A percentile compares a stretch with the other conserved stretches of the same genome.
Evolutionary conservation across 1,140 invertebrate species (phyloP).

Genomic region (Saxidomus purpurata): DNA sequence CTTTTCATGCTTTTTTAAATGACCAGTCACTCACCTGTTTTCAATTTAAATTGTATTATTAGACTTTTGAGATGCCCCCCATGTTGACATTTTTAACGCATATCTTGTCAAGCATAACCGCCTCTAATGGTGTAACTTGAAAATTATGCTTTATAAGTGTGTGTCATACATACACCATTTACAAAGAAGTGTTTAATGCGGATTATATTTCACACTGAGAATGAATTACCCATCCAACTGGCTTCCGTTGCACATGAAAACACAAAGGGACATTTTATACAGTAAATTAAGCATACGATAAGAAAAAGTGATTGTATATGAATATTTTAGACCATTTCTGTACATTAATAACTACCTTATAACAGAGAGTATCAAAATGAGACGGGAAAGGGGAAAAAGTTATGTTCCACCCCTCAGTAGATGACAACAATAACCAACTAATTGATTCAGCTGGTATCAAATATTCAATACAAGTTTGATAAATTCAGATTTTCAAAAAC

Average conservation of each 20-base stretch:
- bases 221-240: slow-evolving; percentile 13
- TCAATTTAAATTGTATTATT: not conserved
- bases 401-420: too few relatives aligned
- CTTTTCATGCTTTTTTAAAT: too few relatives aligned
- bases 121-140: not conserved
- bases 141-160: slow-evolving; percentile 31
- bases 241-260: not conserved
- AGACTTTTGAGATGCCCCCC: slow-evolving; percentile 30
- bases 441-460: too few relatives aligned
- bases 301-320: not conserved
- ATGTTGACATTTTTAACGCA: not conserved
- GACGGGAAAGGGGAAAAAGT: too few relatives aligned
- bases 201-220: slow-evolving; percentile 26
- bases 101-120: slow-evolving; percentile 2
- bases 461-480: too few relatives aligned
- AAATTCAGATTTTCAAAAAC: too few relatives aligned
- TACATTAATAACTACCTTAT: too few relatives aligned
- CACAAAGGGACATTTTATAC: not conserved
- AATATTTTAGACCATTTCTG: too few relatives aligned
- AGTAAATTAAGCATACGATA: not conserved
- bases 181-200: slow-evolving; percentile 1
- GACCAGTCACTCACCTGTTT: too few relatives aligned
- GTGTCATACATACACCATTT: slow-evolving; percentile 16
- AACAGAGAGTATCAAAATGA: too few relatives aligned
- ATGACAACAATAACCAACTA: too few relatives aligned